Evolutionary conservation across 2,888 invertebrate genomes (phyloP).

Genomic region (Helleia helle): DNA sequence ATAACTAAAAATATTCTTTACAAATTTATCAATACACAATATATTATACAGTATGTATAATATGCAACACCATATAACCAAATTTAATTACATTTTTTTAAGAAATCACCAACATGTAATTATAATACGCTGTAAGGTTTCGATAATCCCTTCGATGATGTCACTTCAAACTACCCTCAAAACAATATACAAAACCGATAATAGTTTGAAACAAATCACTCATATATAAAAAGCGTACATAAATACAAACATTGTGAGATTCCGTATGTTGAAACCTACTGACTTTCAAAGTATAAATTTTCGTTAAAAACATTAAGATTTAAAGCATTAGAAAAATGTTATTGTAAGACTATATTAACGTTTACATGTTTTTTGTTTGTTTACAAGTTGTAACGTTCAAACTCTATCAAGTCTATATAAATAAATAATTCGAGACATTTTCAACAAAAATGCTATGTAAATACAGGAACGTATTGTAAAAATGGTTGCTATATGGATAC

Average conservation of each 20-base stretch:
- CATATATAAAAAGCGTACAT: constrained; percentile 8
- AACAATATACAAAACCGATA: constrained; percentile 8
- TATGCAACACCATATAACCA: too few species aligned
- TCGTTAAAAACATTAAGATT: constrained; percentile 11
- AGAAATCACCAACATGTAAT: neutral
- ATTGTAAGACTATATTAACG: constrained; percentile 5
- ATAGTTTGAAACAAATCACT: constrained; percentile 8
- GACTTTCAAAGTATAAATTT: constrained; percentile 1
- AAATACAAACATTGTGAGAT: constrained; percentile 12
- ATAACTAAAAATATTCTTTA: neutral
- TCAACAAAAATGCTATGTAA: neutral
- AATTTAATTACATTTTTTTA: neutral
- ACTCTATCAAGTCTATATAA: constrained; percentile 5
- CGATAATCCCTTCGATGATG: constrained; percentile 4
- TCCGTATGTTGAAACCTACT: constrained; percentile 11
- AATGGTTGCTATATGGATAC: too few species aligned
- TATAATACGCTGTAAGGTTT: constrained; percentile 8
- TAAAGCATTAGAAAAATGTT: constrained; percentile 11
- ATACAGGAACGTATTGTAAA: too few species aligned
- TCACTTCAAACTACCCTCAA: constrained; percentile 9
- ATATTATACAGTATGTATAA: too few species aligned
- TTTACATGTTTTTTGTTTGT: constrained; percentile 8
- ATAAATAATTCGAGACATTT: constrained; percentile 5
- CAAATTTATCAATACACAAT: too few species aligned
- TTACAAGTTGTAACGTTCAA: neutral